These are phyloP conservation scores for Paracanthobrama guichenoti DNA, from an alignment of 2,113 vertebrate genomes.

Conservation along the genomic window DNA sequence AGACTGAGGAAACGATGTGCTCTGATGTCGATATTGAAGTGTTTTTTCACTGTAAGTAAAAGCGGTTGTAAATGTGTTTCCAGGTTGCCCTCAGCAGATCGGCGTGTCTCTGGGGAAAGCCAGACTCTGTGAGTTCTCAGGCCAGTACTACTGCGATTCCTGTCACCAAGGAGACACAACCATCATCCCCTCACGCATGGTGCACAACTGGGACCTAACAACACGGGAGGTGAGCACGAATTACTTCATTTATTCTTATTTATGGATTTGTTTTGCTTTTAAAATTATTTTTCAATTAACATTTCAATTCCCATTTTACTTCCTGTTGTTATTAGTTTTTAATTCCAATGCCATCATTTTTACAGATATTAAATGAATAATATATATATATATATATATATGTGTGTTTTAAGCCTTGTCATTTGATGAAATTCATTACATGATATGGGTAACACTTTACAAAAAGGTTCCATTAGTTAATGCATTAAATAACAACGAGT, in stretches of 20 bases:
- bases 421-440: not conserved
- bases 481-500: not conserved
- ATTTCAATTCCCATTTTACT: not conserved
- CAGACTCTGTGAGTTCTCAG: constrained; percentile 88
- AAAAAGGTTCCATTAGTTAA: not conserved
- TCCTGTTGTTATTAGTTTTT: not conserved
- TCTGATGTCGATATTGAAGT: not conserved
- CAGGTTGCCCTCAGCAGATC: constrained; percentile 88
- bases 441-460: too few species aligned
- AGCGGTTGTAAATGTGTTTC: not conserved
- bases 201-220: constrained; percentile 94
- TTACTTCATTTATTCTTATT: not conserved
- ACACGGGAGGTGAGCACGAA: constrained; percentile 78
- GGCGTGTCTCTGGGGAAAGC: constrained; percentile 84
- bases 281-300: not conserved
- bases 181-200: constrained; percentile 90
- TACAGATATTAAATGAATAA: not conserved
- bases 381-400: too few species aligned
- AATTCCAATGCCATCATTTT: not conserved
- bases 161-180: constrained; percentile 85
- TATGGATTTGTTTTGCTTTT: not conserved
- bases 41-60: not conserved
- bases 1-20: not conserved
- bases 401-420: not conserved
- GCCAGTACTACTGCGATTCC: constrained; percentile 87